Conservation (phyloP, 2,113 vertebrate species). For the Thermophis baileyi region DNA sequence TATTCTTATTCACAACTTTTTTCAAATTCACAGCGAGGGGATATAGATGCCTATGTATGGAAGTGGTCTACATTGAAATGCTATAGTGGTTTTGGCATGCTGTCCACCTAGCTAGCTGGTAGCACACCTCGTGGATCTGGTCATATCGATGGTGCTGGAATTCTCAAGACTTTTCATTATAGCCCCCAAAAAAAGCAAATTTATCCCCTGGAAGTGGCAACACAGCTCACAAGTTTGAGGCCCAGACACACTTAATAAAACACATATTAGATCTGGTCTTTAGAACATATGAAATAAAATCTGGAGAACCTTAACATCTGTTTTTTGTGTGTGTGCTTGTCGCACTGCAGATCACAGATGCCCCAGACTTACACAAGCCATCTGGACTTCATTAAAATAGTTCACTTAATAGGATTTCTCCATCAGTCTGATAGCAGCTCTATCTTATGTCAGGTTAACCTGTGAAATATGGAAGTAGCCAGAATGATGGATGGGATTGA, state of each 20-base stretch:
- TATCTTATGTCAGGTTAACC: neutral
- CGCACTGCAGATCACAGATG: neutral
- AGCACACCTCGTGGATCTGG: neutral
- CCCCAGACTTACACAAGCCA: neutral
- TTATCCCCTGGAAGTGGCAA: neutral
- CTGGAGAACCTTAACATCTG: neutral
- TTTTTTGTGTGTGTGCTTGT: neutral
- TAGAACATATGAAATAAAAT: neutral
- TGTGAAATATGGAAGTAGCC: neutral
- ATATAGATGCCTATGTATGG: neutral
- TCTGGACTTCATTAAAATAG: neutral
- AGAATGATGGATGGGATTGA: neutral
- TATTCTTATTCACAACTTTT: neutral
- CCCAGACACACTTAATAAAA: neutral
- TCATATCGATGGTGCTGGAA: neutral
- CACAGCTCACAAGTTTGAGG: neutral
- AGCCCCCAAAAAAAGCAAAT: too few relatives aligned
- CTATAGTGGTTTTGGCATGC: neutral
- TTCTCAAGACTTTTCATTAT: neutral
- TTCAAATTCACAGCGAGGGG: neutral
- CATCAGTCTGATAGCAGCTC: neutral
- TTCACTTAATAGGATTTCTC: neutral
- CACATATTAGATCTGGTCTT: neutral
- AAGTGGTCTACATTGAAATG: neutral
- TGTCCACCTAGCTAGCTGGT: neutral